Base-by-base conservation (phyloP, 1,140 invertebrate genomes). In the Megathymus violae region DNA sequence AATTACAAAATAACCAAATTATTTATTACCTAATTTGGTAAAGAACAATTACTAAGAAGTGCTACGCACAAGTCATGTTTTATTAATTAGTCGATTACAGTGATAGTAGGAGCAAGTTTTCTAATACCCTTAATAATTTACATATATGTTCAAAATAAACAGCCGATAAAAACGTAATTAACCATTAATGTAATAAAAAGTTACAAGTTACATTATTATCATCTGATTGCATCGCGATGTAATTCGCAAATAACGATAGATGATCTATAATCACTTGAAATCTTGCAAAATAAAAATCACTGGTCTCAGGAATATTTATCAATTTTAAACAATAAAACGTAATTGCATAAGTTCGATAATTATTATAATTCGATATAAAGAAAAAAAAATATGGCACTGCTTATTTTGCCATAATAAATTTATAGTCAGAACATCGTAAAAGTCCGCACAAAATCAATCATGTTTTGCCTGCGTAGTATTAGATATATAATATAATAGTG, bases 1-100 rank as follows among this genome's bases (percentile, higher is more conserved):
- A 67, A 67, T 50, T 88, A 80, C 76, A 88, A 88, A 86, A 88
- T 84, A 86, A 86, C 78, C 71, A 81, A 78, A 78, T 61, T 71
- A 62, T 86, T 85, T 86, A 83, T 86, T 85, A 72, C 71, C 70
- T 83, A 83, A 76, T 85, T 82, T 82, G 82, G 79, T 85, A 81
- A 74, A 78, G 74, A 83, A 80, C 70, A 81, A 67, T 67, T 62
- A 74, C 65, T 62, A 74, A 69, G 60, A 71, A 76, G 76, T 87
- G 82, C 74, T 83, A 76, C 71, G 79, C 79, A 82, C 79, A 66
- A 61, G 67, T 67, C 60, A 56, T 52, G 41, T 62, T 61, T 25
- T 60, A 19, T 48, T 14, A 58, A 15, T 52, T 51, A 62, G 27
- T 58, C n/a, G 46, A 31, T 62, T 43, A 62, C 19, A 50, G 27